Percentiles rank a stretch among this genome's conserved stretches.
Conservation (phyloP, 2,888 invertebrate species). For the Lasiommata megera region DNA sequence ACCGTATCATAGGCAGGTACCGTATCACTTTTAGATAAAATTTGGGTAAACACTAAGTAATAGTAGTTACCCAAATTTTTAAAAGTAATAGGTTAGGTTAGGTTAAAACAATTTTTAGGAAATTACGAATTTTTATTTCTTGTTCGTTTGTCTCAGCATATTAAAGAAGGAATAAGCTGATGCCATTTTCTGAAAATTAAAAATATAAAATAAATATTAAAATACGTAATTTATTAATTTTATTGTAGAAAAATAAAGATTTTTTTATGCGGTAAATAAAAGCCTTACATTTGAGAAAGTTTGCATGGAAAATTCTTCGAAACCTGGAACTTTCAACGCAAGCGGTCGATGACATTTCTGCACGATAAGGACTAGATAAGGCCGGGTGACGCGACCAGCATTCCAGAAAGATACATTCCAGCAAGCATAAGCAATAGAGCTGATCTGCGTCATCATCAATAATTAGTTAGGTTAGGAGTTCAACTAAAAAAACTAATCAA, state of each 20-base stretch:
- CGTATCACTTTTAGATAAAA: no score
- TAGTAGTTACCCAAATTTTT: no score
- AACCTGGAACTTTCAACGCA: conserved; percentile 53
- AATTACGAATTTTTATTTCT: background rate
- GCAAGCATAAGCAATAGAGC: conserved; percentile 53
- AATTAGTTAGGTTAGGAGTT: no score
- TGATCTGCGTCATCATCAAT: conserved; percentile 36
- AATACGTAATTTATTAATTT: background rate
- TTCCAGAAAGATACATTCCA: conserved; percentile 60
- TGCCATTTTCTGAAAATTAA: conserved; percentile 54
- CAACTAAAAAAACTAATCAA: no score
- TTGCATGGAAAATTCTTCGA: conserved; percentile 55
- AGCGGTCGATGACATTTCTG: conserved; percentile 52
- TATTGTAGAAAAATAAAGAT: no score
- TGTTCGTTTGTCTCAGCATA: conserved; percentile 52
- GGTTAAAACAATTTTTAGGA: no score
- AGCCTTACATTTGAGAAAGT: conserved; percentile 56
- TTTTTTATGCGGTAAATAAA: no score
- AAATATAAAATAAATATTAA: conserved; percentile 16
- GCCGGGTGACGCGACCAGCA: conserved; percentile 47
- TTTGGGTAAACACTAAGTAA: no score
- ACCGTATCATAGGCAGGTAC: no score
- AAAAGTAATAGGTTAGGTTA: no score
- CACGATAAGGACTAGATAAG: conserved; percentile 61
- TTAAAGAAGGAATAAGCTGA: conserved; percentile 60